phyloP scores from a whole-genome alignment of 2,113 vertebrate species.

The Cynoglossus semilaevis region DNA sequence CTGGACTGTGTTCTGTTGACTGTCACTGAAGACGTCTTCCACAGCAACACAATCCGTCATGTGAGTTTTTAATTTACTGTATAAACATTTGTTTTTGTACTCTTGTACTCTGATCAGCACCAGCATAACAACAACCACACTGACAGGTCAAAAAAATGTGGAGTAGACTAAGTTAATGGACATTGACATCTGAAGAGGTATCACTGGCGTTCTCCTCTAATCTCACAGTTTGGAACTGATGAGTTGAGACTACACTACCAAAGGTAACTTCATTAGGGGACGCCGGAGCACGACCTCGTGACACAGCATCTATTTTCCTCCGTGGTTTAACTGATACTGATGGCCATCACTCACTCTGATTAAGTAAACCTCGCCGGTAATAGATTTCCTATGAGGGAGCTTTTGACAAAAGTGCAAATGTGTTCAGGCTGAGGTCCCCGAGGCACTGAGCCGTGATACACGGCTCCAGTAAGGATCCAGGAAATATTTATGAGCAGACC shows the following conservation, averaged over 20 bases:
- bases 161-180: conserved; percentile 22
- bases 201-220: conserved; percentile 6
- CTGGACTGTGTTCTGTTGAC: neutral
- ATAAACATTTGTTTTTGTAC: conserved; percentile 7
- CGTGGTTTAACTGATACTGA: conserved; percentile 19
- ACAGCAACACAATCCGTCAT: conserved; percentile 6
- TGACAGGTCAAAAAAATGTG: neutral
- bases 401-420: conserved; percentile 44
- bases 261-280: conserved; percentile 23
- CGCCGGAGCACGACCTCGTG: conserved; percentile 29
- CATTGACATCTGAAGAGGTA: conserved; percentile 17
- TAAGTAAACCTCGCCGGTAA: conserved; percentile 41
- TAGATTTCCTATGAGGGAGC: conserved; percentile 30
- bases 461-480: conserved; percentile 36
- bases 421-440: conserved; percentile 26
- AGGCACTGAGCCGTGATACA: conserved; percentile 23
- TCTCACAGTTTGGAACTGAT: conserved; percentile 35
- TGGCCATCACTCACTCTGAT: conserved; percentile 50
- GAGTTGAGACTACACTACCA: conserved; percentile 19
- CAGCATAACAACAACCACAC: neutral
- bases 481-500: conserved; percentile 51
- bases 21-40: conserved; percentile 1
- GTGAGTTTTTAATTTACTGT: neutral
- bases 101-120: neutral
- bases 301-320: conserved; percentile 37